phyloP scores from a whole-genome alignment of 2,797 vertebrate genomes.

The Hafferia zeledoni region DNA sequence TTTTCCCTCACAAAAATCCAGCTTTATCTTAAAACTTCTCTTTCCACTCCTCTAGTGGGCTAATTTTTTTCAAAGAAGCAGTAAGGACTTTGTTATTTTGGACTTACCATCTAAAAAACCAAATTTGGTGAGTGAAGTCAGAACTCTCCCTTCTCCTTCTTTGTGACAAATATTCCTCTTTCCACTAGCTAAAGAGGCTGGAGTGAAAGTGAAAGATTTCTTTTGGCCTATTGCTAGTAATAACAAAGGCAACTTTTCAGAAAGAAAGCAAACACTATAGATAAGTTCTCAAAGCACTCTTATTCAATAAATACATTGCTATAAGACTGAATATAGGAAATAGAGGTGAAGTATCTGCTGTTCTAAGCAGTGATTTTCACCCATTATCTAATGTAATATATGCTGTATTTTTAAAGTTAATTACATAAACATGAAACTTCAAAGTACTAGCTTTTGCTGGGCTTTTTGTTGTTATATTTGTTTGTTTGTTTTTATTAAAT shows the following conservation, averaged over 20 bases:
- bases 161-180: not conserved
- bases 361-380: not conserved
- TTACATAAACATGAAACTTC: not conserved
- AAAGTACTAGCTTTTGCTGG: not conserved
- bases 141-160: not conserved
- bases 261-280: not conserved
- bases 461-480: not conserved
- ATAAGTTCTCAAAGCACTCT: not conserved
- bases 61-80: not conserved
- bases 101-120: not conserved
- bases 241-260: not conserved
- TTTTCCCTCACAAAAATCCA: not conserved
- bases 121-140: not conserved
- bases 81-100: not conserved
- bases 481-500: not conserved
- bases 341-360: not conserved
- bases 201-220: not conserved
- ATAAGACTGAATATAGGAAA: not conserved
- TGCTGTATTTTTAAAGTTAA: not conserved
- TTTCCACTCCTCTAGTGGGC: not conserved
- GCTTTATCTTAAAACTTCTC: not conserved
- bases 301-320: not conserved
- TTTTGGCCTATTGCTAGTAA: not conserved
- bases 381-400: not conserved
- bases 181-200: not conserved